phyloP scores from a whole-genome alignment of 2,113 vertebrate genomes.

The Peromyscus maniculatus region DNA sequence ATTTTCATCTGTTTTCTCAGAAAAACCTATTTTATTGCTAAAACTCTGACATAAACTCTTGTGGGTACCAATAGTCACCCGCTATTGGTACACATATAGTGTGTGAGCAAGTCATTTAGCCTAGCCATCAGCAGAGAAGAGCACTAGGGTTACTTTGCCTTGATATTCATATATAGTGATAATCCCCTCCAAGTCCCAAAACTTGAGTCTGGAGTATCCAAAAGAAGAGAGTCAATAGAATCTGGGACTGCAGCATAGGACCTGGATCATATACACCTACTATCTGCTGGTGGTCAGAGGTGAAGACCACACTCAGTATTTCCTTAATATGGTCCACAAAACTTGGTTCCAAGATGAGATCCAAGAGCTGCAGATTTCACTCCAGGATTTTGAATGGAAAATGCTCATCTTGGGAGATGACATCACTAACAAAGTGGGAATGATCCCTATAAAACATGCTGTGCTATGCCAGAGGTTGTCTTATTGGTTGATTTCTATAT shows the following conservation, averaged over 20 bases:
- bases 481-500: constrained; percentile 98
- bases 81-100: constrained; percentile 93
- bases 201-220: constrained; percentile 97
- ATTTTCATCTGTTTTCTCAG: background rate
- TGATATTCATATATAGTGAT: constrained; percentile 97
- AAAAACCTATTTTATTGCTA: constrained; percentile 45
- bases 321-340: constrained; percentile 96
- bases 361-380: constrained; percentile 94
- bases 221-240: constrained; percentile 97
- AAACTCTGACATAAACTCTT: constrained; percentile 79
- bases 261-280: constrained; percentile 96
- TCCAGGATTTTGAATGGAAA: constrained; percentile 96
- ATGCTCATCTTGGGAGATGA: constrained; percentile 96
- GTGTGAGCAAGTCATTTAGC: constrained; percentile 93
- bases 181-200: constrained; percentile 97
- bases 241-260: constrained; percentile 97
- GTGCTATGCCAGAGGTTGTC: constrained; percentile 96
- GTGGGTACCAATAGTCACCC: constrained; percentile 95
- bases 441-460: constrained; percentile 92
- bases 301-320: constrained; percentile 96
- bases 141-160: constrained; percentile 93
- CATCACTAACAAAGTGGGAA: constrained; percentile 97
- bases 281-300: constrained; percentile 97
- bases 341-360: constrained; percentile 92
- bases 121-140: constrained; percentile 94